phyloP scores from a whole-genome alignment of 1,140 invertebrate species.

The Andricus grossulariae region DNA sequence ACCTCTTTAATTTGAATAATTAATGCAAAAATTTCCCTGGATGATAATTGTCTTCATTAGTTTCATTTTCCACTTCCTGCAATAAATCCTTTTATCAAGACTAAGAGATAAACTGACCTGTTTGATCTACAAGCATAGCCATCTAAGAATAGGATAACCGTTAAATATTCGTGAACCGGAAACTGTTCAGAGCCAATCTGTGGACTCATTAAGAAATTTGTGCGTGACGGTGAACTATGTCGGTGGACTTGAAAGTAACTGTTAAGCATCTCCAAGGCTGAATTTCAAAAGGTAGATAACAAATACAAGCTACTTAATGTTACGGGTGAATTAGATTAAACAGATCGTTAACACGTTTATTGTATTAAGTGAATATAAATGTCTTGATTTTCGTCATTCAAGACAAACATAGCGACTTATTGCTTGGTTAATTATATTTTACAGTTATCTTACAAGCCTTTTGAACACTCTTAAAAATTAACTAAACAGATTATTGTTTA shows the following conservation, averaged over 20 bases:
- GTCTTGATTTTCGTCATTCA: neutral
- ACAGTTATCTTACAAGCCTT: no score
- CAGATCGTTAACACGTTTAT: conserved; percentile 22
- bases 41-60: neutral
- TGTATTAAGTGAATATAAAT: conserved; percentile 3
- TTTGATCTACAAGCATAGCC: neutral
- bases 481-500: no score
- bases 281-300: conserved; percentile 12
- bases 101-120: conserved; percentile 9
- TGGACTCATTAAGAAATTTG: conserved; percentile 29
- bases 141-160: conserved; percentile 27
- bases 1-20: no score
- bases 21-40: no score
- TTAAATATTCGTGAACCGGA: conserved; percentile 28
- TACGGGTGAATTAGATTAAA: conserved; percentile 1
- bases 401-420: no score
- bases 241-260: conserved; percentile 14
- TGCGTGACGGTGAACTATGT: conserved; percentile 20
- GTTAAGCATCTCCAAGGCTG: conserved; percentile 12
- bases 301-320: conserved; percentile 20
- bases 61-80: conserved; percentile 27
- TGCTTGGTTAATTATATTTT: no score
- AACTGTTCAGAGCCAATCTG: conserved; percentile 3
- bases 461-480: no score
- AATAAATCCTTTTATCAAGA: conserved; percentile 18